These are phyloP conservation scores for Thera britannica DNA, from an alignment of 2,888 invertebrate species.

Conservation along the genomic window DNA sequence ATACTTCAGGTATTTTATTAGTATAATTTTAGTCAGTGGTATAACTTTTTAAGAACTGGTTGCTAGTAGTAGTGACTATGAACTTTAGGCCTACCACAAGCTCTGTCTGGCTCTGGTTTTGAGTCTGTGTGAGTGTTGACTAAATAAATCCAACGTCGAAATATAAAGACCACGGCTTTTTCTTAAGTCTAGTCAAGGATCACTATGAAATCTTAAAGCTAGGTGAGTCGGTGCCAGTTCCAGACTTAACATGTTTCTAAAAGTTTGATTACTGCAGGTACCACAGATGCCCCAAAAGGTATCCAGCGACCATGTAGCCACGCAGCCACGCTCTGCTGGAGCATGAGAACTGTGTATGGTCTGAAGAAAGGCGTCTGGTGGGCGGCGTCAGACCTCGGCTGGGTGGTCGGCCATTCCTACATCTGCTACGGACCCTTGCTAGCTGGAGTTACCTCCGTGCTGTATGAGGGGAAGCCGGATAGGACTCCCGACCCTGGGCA, in stretches of 20 bases:
- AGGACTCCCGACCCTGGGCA: constrained; percentile 96
- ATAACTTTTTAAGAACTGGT: too few relatives aligned
- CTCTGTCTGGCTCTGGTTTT: too few relatives aligned
- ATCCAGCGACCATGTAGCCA: constrained; percentile 95
- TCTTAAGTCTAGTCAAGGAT: too few relatives aligned
- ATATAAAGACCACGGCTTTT: too few relatives aligned
- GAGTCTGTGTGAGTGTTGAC: too few relatives aligned
- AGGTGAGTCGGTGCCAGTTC: too few relatives aligned
- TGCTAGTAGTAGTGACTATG: too few relatives aligned
- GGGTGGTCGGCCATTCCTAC: constrained; percentile 98
- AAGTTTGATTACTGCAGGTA: constrained; percentile 50
- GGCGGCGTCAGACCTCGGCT: constrained; percentile 95
- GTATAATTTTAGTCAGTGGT: too few relatives aligned
- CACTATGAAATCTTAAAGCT: too few relatives aligned
- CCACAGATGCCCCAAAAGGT: constrained; percentile 85
- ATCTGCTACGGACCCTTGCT: constrained; percentile 96
- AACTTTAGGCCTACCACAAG: too few relatives aligned
- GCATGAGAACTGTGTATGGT: constrained; percentile 93
- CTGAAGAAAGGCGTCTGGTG: constrained; percentile 93
- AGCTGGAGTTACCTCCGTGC: constrained; percentile 91
- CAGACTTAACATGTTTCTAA: not conserved
- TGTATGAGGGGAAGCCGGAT: constrained; percentile 97
- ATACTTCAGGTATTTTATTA: constrained; percentile 90
- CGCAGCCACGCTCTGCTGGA: constrained; percentile 93
- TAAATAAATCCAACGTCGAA: too few relatives aligned